phyloP scores from a whole-genome alignment of 2,888 invertebrate species.

The Elegia similella region DNA sequence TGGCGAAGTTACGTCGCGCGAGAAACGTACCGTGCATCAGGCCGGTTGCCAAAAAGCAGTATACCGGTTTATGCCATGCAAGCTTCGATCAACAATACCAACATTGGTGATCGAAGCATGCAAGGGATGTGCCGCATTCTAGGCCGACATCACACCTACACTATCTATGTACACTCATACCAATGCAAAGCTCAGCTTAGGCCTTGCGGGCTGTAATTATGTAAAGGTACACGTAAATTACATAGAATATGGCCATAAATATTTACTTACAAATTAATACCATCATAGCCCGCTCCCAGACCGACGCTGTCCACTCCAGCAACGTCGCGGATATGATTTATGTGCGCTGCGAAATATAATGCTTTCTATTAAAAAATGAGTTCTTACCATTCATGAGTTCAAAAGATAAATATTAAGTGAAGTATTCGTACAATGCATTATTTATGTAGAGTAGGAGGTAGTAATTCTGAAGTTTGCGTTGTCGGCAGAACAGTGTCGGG shows the following conservation, averaged over 20 bases:
- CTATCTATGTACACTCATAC: no score
- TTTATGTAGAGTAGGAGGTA: background rate
- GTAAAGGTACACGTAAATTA: no score
- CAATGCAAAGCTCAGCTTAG: no score
- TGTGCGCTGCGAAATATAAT: constrained; percentile 86
- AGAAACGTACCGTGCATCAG: no score
- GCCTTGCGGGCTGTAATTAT: no score
- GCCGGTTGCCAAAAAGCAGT: no score
- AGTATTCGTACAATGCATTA: background rate
- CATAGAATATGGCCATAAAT: background rate
- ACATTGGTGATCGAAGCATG: no score
- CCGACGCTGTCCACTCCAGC: constrained; percentile 94
- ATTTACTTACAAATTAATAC: constrained; percentile 92
- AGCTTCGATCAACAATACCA: no score
- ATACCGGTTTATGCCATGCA: no score
- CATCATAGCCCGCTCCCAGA: constrained; percentile 93
- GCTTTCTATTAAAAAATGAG: background rate
- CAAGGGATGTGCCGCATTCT: no score
- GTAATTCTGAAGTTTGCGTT: background rate
- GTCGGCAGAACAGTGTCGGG: constrained; percentile 2
- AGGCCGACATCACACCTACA: no score
- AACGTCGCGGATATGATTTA: constrained; percentile 92
- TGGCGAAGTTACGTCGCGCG: no score
- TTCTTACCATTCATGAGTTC: background rate
- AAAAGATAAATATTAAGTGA: background rate